Base-by-base conservation (phyloP, 2,113 vertebrate genomes). In the Rhea americana region DNA sequence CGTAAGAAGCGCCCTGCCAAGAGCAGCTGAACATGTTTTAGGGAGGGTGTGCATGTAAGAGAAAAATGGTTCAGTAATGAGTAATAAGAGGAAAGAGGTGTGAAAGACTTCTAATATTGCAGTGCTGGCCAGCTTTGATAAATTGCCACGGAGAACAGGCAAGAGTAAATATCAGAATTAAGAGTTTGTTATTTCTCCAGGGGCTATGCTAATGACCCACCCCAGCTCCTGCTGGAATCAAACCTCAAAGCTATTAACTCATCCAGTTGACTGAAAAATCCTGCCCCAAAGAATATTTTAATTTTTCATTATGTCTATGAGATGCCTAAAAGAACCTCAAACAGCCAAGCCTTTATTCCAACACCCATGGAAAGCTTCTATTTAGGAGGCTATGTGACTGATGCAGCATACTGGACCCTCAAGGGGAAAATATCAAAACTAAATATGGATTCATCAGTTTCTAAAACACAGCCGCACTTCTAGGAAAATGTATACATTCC, bases 261-360 rank as follows among this genome's bases (percentile, higher is more conserved):
- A 0, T 83, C 62, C 79, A 80, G 58, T 2, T 84, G 86, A 78
- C 77, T 76, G 86, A 90, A 85, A 79, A 91, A 67, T 84, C 62
- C 62, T 87, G 66, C 82, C 83, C 41, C 59, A 81, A 93, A 97
- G 81, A 91, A 66, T 91, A 89, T 76, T 95, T 95, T 94, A 89
- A 87, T 94, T 96, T 97, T 96, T 93, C 93, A 92, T 89, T 78
- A 72, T 75, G 30, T 90, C 85, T 96, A 67, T 67, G 85, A 93
- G 87, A 94, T 45, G 47, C 35, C 71, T 87, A 82, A 87, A 85
- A 37, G 35, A 70, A 79, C 3, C 80, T 73, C 37, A 91, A 84
- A 68, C 78, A 86, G 11, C 30, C 53, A 51, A 91, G 21, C 26
- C 43, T 83, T 92, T 92, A 85, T 93, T 81, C 82, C 95, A 82